Conservation (phyloP, 2,113 vertebrate species). For the Lamprotornis superbus region DNA sequence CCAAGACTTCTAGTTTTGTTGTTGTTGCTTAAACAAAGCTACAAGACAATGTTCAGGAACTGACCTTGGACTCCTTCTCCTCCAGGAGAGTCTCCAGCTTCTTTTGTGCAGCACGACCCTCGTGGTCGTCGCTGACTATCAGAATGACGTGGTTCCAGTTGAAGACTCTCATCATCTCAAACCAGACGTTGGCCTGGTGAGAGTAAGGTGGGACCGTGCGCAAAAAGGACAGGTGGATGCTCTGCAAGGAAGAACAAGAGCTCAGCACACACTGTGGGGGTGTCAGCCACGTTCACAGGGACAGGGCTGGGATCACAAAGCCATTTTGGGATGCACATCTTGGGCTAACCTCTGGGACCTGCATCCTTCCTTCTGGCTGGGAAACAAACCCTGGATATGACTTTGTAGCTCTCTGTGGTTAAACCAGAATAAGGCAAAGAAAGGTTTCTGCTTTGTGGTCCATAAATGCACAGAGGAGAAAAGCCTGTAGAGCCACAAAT, state of each 20-base stretch:
- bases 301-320: not conserved
- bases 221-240: slow-evolving; percentile 97
- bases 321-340: not conserved
- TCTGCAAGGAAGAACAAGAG: slow-evolving; percentile 75
- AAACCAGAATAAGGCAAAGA: not conserved
- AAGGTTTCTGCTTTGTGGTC: not conserved
- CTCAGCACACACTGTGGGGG: not conserved
- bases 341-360: not conserved
- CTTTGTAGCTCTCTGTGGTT: not conserved
- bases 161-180: slow-evolving; percentile 98
- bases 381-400: not conserved
- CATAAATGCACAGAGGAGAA: not conserved
- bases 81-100: slow-evolving; percentile 96
- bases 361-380: not conserved
- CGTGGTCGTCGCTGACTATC: slow-evolving; percentile 96
- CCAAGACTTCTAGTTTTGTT: slow-evolving; percentile 66
- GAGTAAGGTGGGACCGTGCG: slow-evolving; percentile 97
- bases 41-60: slow-evolving; percentile 61
- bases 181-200: slow-evolving; percentile 98
- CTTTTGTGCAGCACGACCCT: slow-evolving; percentile 96
- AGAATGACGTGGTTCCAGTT: slow-evolving; percentile 98
- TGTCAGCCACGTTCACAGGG: not conserved
- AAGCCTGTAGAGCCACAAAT: fast-evolving
- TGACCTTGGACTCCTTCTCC: slow-evolving; percentile 97
- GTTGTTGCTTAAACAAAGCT: slow-evolving; percentile 65